Evolutionary conservation across 1,140 invertebrate genomes (phyloP).

Genomic region (Probaryconus sp.): DNA sequence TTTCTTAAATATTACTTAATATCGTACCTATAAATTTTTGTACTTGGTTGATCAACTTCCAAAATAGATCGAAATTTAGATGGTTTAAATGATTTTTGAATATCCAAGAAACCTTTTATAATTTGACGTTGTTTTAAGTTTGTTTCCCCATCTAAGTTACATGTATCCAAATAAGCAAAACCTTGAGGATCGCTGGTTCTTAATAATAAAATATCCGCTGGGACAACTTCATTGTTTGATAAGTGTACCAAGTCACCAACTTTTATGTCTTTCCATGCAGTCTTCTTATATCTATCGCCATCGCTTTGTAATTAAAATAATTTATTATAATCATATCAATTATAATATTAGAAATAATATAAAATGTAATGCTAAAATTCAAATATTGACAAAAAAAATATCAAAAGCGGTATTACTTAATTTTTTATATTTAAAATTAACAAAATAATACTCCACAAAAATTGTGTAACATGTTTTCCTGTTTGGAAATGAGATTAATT

Average conservation of each 20-base stretch:
- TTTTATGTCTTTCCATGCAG: constrained; percentile 92
- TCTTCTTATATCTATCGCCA: constrained; percentile 89
- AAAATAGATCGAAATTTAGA: constrained; percentile 89
- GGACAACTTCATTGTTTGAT: constrained; percentile 97
- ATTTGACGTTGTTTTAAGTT: constrained; percentile 98
- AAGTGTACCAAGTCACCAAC: constrained; percentile 98
- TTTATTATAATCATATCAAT: too few relatives aligned
- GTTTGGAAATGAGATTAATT: constrained; percentile 6
- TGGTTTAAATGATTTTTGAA: constrained; percentile 86
- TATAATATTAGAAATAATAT: too few relatives aligned
- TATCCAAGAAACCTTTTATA: constrained; percentile 82
- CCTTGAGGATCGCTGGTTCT: constrained; percentile 94
- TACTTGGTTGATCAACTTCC: constrained; percentile 95
- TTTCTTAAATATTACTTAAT: constrained; percentile 8
- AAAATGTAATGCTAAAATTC: too few relatives aligned
- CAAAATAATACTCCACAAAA: neutral
- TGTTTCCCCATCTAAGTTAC: constrained; percentile 99
- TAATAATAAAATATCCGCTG: constrained; percentile 95
- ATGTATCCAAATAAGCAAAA: constrained; percentile 97
- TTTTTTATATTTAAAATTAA: neutral
- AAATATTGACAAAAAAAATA: too few relatives aligned
- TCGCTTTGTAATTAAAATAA: constrained; percentile 80
- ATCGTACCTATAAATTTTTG: constrained; percentile 90
- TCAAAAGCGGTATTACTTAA: neutral
- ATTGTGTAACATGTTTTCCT: too few relatives aligned